Evolutionary conservation across 2,113 vertebrate species (phyloP).

Genomic region (Hydrochoerus hydrochaeris): DNA sequence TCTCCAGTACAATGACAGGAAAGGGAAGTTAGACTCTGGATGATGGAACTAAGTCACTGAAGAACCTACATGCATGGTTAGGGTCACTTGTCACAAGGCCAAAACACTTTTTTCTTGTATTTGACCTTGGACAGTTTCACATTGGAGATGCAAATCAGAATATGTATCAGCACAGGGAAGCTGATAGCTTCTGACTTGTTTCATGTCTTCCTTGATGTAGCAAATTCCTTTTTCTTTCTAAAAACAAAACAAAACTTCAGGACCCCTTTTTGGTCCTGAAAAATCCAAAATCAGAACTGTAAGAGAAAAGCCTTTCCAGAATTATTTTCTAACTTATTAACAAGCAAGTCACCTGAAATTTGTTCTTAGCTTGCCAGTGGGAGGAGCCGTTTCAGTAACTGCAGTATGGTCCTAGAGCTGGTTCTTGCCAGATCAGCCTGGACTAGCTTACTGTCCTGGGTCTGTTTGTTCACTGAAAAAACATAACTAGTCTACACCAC

Average conservation of each 20-base stretch:
- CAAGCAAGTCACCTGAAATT: background rate
- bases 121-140: background rate
- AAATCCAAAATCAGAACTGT: constrained; percentile 26
- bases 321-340: constrained; percentile 27
- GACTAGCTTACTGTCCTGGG: background rate
- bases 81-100: background rate
- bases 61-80: background rate
- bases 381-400: background rate
- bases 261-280: constrained; percentile 10
- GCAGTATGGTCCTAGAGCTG: background rate
- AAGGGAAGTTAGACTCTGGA: background rate
- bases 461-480: constrained; percentile 16
- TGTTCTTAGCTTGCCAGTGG: background rate
- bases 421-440: background rate
- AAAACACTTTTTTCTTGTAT: background rate
- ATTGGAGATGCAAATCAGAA: background rate
- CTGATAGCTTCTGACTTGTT: background rate
- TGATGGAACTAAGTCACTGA: background rate
- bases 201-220: constrained; percentile 15
- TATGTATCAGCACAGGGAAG: background rate
- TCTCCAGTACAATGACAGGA: background rate
- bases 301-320: constrained; percentile 38
- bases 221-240: constrained; percentile 4
- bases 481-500: background rate
- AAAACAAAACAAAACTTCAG: background rate